A percentile compares a stretch with the other conserved stretches of the same genome.
These are phyloP conservation scores for Calcarius lapponicus DNA, from an alignment of 2,797 vertebrate species.

Conservation along the genomic window DNA sequence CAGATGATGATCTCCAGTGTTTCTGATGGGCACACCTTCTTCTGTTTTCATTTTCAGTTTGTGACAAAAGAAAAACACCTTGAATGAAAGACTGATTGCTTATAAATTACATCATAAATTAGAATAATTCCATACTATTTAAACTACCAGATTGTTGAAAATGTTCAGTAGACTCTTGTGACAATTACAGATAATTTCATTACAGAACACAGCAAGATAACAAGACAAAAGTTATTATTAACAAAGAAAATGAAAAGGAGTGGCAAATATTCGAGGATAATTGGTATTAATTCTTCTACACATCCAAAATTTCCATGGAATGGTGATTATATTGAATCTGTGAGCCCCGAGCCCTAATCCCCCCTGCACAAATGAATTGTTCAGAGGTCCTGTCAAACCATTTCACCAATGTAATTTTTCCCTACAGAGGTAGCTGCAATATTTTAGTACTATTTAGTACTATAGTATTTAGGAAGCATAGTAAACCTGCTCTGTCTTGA, in stretches of 20 bases:
- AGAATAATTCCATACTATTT: not conserved
- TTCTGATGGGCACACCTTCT: not conserved
- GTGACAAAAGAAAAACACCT: not conserved
- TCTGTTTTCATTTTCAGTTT: not conserved
- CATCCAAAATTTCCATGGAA: not conserved
- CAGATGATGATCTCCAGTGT: not conserved
- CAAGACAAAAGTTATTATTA: not conserved
- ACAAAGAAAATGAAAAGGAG: not conserved
- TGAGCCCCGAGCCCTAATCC: not conserved
- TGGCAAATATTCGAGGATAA: not conserved
- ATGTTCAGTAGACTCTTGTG: not conserved
- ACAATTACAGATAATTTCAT: constrained; percentile 2
- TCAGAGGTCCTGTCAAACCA: not conserved
- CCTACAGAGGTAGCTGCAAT: not conserved
- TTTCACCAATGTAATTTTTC: not conserved
- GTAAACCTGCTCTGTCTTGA: not conserved
- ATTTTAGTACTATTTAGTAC: not conserved
- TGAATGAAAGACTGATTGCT: not conserved
- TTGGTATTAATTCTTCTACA: not conserved
- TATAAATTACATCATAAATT: not conserved
- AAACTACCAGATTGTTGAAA: not conserved
- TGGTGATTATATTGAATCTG: not conserved
- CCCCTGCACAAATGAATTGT: not conserved
- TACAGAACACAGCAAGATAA: not conserved
- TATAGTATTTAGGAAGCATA: not conserved